Evolutionary conservation across 2,888 invertebrate genomes (phyloP).

Genomic region (Drosophila anomelani): DNA sequence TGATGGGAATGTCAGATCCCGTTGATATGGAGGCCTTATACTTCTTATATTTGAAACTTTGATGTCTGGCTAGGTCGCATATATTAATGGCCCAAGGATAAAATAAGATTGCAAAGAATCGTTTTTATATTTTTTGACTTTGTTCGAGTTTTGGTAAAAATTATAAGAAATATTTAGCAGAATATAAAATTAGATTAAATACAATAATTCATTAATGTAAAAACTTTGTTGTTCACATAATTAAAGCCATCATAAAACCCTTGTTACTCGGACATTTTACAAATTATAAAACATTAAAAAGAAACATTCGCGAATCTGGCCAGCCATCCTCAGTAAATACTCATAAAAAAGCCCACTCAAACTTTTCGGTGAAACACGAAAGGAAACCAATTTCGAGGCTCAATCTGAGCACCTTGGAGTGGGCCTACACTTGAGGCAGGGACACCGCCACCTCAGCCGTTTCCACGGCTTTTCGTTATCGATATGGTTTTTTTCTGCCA

Average conservation of each 20-base stretch:
- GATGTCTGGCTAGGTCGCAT: neutral
- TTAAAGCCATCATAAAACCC: neutral
- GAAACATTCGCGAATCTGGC: neutral
- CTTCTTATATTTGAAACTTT: neutral
- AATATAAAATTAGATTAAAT: no score
- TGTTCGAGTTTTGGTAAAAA: neutral
- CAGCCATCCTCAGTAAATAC: neutral
- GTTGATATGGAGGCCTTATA: conserved; percentile 10
- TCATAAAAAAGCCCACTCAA: neutral
- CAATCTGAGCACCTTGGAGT: neutral
- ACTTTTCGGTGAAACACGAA: conserved; percentile 22
- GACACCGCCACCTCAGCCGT: neutral
- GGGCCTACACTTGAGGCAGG: neutral
- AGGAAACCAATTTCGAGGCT: conserved; percentile 14
- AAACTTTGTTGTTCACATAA: no score
- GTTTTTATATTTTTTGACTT: neutral
- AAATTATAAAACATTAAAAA: neutral
- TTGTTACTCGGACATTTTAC: neutral
- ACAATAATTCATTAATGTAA: no score
- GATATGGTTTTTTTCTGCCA: conserved; percentile 14
- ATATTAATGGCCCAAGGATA: conserved; percentile 6
- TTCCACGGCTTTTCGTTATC: conserved; percentile 26
- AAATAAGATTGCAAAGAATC: neutral
- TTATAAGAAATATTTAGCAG: no score
- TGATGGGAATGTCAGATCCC: conserved; percentile 31